Percentiles rank a stretch among this genome's conserved stretches.
Evolutionary conservation across 2,113 vertebrate genomes (phyloP).

Genomic region (Lipophrys pholis): DNA sequence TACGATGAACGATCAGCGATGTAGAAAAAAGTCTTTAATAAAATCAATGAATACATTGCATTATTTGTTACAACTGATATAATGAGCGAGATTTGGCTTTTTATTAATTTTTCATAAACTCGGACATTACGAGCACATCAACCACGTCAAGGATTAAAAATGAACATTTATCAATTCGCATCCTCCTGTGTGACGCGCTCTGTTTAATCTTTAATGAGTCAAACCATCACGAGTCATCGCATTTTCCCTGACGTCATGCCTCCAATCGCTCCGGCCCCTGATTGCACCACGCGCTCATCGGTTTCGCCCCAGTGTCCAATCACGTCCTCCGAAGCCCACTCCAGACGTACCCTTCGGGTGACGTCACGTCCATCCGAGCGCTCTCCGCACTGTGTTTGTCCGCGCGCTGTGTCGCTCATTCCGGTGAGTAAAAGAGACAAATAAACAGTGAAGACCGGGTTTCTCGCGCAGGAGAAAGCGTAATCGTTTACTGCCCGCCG

Average conservation of each 20-base stretch:
- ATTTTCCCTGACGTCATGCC: neutral
- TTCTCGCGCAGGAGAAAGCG: neutral
- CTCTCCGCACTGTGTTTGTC: conserved; percentile 32
- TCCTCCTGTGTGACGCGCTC: neutral
- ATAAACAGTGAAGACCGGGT: neutral
- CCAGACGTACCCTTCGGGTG: neutral
- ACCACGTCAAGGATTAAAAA: conserved; percentile 10
- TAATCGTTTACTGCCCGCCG: neutral
- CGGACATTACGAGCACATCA: too few relatives aligned
- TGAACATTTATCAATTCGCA: conserved; percentile 22
- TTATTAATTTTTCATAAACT: too few relatives aligned
- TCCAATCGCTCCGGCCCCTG: neutral
- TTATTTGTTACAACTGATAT: too few relatives aligned
- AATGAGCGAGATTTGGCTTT: too few relatives aligned
- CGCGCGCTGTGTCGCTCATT: conserved; percentile 17
- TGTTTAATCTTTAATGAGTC: conserved; percentile 43
- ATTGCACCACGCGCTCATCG: conserved; percentile 35
- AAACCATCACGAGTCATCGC: conserved; percentile 44
- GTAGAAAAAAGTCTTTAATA: neutral
- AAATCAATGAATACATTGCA: neutral
- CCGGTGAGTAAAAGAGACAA: conserved; percentile 46
- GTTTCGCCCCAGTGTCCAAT: conserved; percentile 40
- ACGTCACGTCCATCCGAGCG: conserved; percentile 58
- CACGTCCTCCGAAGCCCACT: neutral
- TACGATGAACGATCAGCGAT: neutral